Conservation (phyloP, 1,140 invertebrate species). For the Elysia chlorotica region DNA sequence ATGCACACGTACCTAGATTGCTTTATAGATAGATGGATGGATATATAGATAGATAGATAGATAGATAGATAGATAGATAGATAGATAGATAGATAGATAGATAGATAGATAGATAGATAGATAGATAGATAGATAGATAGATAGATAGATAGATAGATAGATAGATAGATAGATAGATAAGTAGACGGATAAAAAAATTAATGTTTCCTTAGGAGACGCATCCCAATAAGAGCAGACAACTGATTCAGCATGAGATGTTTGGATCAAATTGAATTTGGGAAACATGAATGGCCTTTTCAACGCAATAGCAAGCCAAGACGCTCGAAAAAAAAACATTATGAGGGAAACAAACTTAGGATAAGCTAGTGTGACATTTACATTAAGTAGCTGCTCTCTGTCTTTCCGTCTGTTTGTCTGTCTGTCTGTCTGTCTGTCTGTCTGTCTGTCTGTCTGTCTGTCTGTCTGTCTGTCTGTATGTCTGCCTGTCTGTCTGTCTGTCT, state of each 20-base stretch:
- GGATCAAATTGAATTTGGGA: neutral
- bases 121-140: slow-evolving; percentile 9
- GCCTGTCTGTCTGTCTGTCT: neutral
- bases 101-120: slow-evolving; percentile 10
- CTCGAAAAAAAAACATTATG: neutral
- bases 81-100: slow-evolving; percentile 17
- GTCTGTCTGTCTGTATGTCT: too few relatives aligned
- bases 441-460: too few relatives aligned
- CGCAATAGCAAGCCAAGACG: neutral
- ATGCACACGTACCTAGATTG: neutral
- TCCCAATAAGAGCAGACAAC: neutral
- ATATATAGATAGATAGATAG: slow-evolving; percentile 20
- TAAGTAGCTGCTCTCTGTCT: too few relatives aligned
- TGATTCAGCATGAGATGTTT: neutral
- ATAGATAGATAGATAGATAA: neutral
- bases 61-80: slow-evolving; percentile 15
- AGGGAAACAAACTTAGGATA: too few relatives aligned
- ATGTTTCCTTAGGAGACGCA: too few relatives aligned
- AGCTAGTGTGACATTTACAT: too few relatives aligned
- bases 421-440: too few relatives aligned
- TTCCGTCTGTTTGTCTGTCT: too few relatives aligned
- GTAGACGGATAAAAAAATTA: neutral
- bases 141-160: neutral
- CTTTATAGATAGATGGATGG: slow-evolving; percentile 9
- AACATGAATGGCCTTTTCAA: neutral